Conservation (phyloP, 2,113 vertebrate genomes). For the Chlamydotis undulata region DNA sequence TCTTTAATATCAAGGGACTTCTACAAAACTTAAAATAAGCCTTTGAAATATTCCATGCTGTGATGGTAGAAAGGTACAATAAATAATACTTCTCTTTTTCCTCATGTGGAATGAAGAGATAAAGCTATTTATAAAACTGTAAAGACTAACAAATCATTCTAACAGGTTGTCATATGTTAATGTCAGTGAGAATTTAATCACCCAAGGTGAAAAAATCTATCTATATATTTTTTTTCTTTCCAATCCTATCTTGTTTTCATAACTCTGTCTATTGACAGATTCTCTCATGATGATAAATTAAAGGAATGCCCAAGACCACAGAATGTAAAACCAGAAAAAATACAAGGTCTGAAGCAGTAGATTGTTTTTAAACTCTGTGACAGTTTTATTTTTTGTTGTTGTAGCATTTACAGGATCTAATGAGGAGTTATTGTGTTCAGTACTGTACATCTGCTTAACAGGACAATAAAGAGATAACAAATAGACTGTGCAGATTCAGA, state of each 20-base stretch:
- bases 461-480: neutral
- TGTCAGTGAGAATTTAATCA: slow-evolving; percentile 69
- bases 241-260: slow-evolving; percentile 26
- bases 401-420: neutral
- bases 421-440: neutral
- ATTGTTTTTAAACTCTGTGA: neutral
- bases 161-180: slow-evolving; percentile 74
- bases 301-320: neutral
- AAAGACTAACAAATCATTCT: slow-evolving; percentile 72
- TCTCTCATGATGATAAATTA: slow-evolving; percentile 50
- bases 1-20: slow-evolving; percentile 70
- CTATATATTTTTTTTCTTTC: neutral
- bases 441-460: neutral
- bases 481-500: neutral
- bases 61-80: slow-evolving; percentile 65
- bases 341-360: neutral
- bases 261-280: slow-evolving; percentile 31
- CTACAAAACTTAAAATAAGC: slow-evolving; percentile 68
- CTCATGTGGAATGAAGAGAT: slow-evolving; percentile 72
- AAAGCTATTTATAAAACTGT: slow-evolving; percentile 74
- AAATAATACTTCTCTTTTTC: slow-evolving; percentile 72
- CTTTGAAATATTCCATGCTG: slow-evolving; percentile 70
- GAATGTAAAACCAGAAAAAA: neutral
- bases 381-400: neutral
- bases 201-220: slow-evolving; percentile 37